phyloP scores from a whole-genome alignment of 2,113 vertebrate species.

The Gyps fulvus region DNA sequence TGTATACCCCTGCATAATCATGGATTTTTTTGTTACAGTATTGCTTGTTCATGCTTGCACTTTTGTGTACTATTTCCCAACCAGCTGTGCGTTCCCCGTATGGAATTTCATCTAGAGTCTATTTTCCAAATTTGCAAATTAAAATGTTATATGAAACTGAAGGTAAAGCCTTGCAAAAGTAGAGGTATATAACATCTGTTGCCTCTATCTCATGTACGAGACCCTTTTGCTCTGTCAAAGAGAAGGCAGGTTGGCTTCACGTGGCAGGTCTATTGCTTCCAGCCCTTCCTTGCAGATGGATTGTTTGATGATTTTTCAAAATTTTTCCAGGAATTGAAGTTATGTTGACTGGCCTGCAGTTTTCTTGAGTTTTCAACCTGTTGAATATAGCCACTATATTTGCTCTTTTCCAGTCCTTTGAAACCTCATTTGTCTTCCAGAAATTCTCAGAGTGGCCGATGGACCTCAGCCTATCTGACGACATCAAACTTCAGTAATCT shows the following conservation, averaged over 20 bases:
- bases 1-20: neutral
- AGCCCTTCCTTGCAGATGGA: neutral
- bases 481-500: neutral
- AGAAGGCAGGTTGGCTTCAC: neutral
- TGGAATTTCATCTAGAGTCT: neutral
- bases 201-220: accelerated
- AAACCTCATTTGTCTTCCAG: neutral
- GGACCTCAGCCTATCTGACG: neutral
- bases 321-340: slow-evolving; percentile 1
- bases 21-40: neutral
- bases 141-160: neutral
- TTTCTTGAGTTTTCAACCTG: neutral
- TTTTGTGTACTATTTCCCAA: neutral
- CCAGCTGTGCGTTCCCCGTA: neutral
- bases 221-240: neutral
- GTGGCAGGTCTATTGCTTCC: neutral
- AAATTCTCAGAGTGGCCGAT: neutral
- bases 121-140: slow-evolving; percentile 22
- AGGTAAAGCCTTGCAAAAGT: neutral
- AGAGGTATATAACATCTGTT: slow-evolving; percentile 25
- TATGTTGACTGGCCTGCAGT: neutral
- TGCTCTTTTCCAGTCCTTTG: neutral
- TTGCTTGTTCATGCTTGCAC: neutral
- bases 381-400: neutral
- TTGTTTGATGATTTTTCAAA: neutral